Evolutionary conservation across 2,797 vertebrate species (phyloP).

Genomic region (Periophthalmus magnuspinnatus): DNA sequence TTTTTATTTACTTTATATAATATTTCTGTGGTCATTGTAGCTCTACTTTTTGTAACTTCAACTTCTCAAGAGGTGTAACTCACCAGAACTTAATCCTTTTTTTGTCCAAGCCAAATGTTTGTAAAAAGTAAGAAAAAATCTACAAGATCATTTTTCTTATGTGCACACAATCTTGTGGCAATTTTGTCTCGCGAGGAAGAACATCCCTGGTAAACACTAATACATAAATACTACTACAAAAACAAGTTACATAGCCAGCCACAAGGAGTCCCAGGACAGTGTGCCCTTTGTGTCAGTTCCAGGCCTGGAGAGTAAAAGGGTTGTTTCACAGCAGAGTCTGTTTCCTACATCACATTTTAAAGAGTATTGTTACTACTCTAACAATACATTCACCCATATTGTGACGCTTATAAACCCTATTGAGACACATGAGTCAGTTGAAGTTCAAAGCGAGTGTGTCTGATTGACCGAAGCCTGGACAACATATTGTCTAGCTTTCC

Average conservation of each 20-base stretch:
- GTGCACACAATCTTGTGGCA: too few species aligned
- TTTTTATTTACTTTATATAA: too few species aligned
- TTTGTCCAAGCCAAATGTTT: too few species aligned
- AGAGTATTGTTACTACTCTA: background rate
- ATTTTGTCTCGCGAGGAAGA: too few species aligned
- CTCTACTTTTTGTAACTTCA: too few species aligned
- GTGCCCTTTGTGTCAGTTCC: background rate
- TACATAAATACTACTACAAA: background rate
- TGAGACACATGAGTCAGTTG: constrained; percentile 58
- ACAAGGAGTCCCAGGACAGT: background rate
- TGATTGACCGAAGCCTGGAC: constrained; percentile 69
- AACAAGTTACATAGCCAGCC: background rate
- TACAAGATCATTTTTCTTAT: too few species aligned
- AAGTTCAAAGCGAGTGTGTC: constrained; percentile 70
- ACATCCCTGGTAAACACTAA: too few species aligned
- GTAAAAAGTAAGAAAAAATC: too few species aligned
- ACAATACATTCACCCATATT: constrained; percentile 18
- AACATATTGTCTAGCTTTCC: constrained; percentile 79
- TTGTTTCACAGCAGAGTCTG: background rate
- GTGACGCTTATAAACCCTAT: constrained; percentile 40
- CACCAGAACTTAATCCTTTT: too few species aligned
- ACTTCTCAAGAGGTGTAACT: too few species aligned
- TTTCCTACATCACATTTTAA: background rate
- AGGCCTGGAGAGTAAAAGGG: background rate
- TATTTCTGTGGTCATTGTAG: too few species aligned